These are phyloP conservation scores for Lathronympha strigana DNA, from an alignment of 2,888 invertebrate species.

Conservation along the genomic window DNA sequence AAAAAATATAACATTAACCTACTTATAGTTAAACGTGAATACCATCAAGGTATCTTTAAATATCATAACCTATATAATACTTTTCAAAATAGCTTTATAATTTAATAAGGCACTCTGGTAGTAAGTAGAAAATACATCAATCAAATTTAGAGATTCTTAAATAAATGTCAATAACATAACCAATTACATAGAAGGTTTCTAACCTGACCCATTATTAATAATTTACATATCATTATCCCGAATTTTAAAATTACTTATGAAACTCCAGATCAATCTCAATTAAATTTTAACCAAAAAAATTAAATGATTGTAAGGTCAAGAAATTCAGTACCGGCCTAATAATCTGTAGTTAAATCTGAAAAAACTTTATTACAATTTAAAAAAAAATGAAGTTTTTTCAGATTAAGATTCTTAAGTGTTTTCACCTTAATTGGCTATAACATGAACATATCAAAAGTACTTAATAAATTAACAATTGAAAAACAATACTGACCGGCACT, in stretches of 20 bases:
- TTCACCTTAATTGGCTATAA: too few relatives aligned
- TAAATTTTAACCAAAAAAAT: neutral
- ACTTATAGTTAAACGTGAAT: neutral
- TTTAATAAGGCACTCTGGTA: constrained; percentile 34
- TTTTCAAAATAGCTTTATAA: constrained; percentile 32
- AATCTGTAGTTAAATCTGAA: too few relatives aligned
- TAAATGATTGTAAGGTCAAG: too few relatives aligned
- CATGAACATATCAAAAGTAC: too few relatives aligned
- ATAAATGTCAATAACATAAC: constrained; percentile 17
- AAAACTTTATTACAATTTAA: too few relatives aligned
- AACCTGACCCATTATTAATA: neutral
- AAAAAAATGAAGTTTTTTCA: too few relatives aligned
- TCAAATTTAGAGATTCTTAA: constrained; percentile 27
- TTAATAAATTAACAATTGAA: too few relatives aligned
- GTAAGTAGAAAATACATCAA: neutral
- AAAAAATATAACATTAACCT: constrained; percentile 5
- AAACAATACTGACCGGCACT: too few relatives aligned
- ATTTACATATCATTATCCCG: too few relatives aligned
- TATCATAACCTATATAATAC: constrained; percentile 35
- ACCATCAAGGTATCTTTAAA: constrained; percentile 25
- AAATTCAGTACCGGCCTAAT: too few relatives aligned
- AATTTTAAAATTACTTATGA: neutral
- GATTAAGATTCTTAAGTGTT: too few relatives aligned
- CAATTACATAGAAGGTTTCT: neutral
- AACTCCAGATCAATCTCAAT: too few relatives aligned